A percentile compares a stretch with the other conserved stretches of the same genome.
phyloP scores from a whole-genome alignment of 2,113 vertebrate species.

The Ptilorrhoa leucosticta region DNA sequence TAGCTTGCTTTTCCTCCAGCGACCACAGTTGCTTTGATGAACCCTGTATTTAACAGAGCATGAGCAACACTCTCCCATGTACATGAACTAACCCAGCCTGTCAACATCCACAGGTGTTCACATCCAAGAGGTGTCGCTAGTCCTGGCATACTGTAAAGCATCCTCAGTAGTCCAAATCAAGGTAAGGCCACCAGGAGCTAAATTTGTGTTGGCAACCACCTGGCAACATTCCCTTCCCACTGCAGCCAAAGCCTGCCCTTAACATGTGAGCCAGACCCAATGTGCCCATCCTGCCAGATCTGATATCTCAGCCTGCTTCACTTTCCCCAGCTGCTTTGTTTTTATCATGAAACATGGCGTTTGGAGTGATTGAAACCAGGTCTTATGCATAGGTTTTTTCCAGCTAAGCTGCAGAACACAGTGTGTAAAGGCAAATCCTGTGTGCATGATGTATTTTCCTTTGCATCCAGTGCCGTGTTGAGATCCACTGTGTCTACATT shows the following conservation, averaged over 20 bases:
- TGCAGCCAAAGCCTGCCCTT: not conserved
- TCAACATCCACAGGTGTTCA: accelerated
- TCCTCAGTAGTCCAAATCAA: not conserved
- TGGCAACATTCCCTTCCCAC: not conserved
- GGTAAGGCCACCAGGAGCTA: not conserved
- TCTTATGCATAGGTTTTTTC: not conserved
- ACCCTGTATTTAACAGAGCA: not conserved
- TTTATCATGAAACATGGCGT: not conserved
- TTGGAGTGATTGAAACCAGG: not conserved
- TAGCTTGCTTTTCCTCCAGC: not conserved
- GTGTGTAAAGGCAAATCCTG: not conserved
- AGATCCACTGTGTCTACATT: not conserved
- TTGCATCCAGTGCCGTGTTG: not conserved
- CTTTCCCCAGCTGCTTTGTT: not conserved
- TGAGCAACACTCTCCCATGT: not conserved
- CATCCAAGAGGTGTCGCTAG: not conserved
- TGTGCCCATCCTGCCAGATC: not conserved
- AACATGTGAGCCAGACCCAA: accelerated
- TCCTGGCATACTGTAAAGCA: not conserved
- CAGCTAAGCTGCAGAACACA: not conserved
- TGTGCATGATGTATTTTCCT: not conserved
- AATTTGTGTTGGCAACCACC: not conserved
- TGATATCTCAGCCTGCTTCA: not conserved
- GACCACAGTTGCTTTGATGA: not conserved
- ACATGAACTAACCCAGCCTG: accelerated